Base-by-base conservation (phyloP, 2,888 invertebrate species). In the Sminthurinus aureus region DNA sequence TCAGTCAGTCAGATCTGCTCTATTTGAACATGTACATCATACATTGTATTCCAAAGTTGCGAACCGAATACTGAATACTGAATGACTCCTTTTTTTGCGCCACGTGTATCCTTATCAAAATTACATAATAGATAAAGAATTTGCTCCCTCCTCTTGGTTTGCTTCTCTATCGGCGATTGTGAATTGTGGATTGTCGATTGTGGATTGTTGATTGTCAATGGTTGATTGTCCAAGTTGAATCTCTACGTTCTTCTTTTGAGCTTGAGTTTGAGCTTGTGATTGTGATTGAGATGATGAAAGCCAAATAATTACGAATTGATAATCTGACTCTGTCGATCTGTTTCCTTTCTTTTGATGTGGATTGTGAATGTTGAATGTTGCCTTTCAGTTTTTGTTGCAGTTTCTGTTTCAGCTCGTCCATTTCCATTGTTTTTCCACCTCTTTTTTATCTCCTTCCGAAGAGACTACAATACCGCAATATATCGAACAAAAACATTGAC, bases 261-360 rank as follows among this genome's bases (percentile, higher is more conserved):
- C 1, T 38, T 38, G 38, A 38, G 38, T n/a, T n/a, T n/a, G n/a
- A n/a, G 64, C 64, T 22, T 0, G 3, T 15, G 69, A 18, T 58
- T 2, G 24, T 22, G 71, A 71, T 24, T 24, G 24, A 22, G 24
- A 24, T 71, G 71, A 71, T 71, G 71, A 71, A 24, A 71, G 71
- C 24, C 24, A 71, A 71, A 71, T 71, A 71, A 71, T 71, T 71
- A 71, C 71, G 26, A 71, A 22, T 71, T 71, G 71, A 71, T 71
- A 71, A 71, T 71, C 71, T 71, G 24, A 9, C 71, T 71, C 71
- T 24, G 24, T 24, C 71, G 71, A 71, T 71, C 71, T 71, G 71
- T 20, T 71, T 24, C 71, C 24, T 38, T 38, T 38, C 38, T 38
- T 38, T 38, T 38, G 38, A 38, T 38, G 38, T 38, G 38, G 38